These are phyloP conservation scores for Pempheris klunzingeri DNA, from an alignment of 2,797 vertebrate species.

Conservation along the genomic window DNA sequence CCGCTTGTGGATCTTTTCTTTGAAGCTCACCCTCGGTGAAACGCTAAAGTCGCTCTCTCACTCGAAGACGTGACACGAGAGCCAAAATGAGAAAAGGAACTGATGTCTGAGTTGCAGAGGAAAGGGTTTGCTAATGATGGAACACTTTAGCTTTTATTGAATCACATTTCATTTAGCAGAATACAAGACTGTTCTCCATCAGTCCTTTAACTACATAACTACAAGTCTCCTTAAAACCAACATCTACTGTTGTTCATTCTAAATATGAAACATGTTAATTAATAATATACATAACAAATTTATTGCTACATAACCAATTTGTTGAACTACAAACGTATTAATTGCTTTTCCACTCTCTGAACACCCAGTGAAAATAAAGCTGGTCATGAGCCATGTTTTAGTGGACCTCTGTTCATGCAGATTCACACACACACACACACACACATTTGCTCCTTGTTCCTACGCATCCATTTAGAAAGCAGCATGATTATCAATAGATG, in stretches of 20 bases:
- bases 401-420: background rate
- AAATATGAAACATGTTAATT: too few species aligned
- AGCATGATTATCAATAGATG: slow-evolving; percentile 36
- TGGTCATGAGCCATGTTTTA: slow-evolving; percentile 11
- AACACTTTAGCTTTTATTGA: background rate
- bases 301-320: background rate
- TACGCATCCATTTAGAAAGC: slow-evolving; percentile 4
- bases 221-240: background rate
- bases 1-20: background rate
- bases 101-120: background rate
- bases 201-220: background rate
- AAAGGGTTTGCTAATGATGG: background rate
- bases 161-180: background rate
- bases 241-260: too few species aligned
- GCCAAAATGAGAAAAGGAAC: background rate
- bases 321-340: background rate
- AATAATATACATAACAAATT: too few species aligned
- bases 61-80: background rate
- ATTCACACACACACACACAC: background rate
- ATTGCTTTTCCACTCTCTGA: background rate
- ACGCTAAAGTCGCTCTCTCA: background rate
- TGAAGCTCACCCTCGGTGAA: slow-evolving; percentile 7
- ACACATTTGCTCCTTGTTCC: background rate
- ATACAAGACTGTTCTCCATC: background rate
- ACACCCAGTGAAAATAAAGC: background rate